Percentiles rank a stretch among this genome's conserved stretches.
Conservation (phyloP, 2,113 vertebrate species). For the Toxotes jaculatrix region DNA sequence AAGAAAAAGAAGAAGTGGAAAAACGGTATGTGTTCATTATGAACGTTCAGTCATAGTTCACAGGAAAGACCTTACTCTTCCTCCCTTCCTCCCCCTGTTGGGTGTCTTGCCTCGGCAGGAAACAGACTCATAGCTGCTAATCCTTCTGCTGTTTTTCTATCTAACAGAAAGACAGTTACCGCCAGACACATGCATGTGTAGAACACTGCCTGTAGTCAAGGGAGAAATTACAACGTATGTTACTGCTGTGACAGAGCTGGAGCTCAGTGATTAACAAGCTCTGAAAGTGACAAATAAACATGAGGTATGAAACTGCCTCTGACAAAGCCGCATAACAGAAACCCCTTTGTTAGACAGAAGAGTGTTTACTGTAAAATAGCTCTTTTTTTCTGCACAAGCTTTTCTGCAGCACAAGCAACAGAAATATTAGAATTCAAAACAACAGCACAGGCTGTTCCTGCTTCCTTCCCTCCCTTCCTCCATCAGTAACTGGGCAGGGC, state of each 20-base stretch:
- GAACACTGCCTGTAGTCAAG: not conserved
- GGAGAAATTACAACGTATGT: not conserved
- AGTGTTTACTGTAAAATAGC: not conserved
- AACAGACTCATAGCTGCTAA: conserved; percentile 37
- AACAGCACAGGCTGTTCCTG: conserved; percentile 58
- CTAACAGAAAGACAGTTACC: conserved; percentile 8
- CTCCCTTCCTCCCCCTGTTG: conserved; percentile 35
- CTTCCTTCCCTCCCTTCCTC: conserved; percentile 65
- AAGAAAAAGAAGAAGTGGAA: conserved; percentile 14
- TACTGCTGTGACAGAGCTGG: not conserved
- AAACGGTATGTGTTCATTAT: not conserved
- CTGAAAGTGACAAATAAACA: not conserved
- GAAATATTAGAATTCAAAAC: conserved; percentile 21
- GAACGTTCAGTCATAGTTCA: conserved; percentile 22
- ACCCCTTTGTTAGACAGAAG: not conserved
- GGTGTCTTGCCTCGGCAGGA: conserved; percentile 73
- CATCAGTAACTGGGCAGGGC: not conserved
- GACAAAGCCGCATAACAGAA: not conserved
- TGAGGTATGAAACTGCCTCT: not conserved
- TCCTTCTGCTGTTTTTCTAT: conserved; percentile 23
- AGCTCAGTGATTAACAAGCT: not conserved
- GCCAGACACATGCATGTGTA: conserved; percentile 1
- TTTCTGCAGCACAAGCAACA: not conserved
- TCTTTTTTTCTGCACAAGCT: not conserved
- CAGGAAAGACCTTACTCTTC: conserved; percentile 20